Evolutionary conservation across 1,140 invertebrate species (phyloP).

Genomic region (Berghia stephanieae): DNA sequence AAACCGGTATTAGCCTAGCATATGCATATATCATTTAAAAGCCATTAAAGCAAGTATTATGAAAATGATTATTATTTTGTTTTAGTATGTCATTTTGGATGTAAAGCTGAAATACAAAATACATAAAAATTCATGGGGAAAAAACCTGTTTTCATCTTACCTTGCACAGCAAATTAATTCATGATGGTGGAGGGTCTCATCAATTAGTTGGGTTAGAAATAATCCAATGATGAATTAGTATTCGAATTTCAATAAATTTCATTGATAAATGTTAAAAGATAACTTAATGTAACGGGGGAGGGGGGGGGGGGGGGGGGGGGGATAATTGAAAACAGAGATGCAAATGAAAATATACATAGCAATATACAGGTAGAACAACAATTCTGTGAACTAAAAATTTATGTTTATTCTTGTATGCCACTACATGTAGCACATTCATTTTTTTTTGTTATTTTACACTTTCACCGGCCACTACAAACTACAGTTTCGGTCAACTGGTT

Average conservation of each 20-base stretch:
- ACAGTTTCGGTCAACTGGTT: not conserved
- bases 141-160: not conserved
- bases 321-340: too few species aligned
- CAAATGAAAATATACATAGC: too few species aligned
- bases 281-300: not conserved
- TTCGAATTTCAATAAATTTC: not conserved
- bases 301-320: too few species aligned
- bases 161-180: too few species aligned
- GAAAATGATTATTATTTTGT: not conserved
- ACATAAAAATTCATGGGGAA: not conserved
- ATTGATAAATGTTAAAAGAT: not conserved
- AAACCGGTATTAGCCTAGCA: not conserved
- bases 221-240: not conserved
- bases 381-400: too few species aligned
- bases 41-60: not conserved
- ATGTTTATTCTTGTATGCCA: too few species aligned
- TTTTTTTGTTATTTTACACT: too few species aligned
- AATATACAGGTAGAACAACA: too few species aligned
- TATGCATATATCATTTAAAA: not conserved
- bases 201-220: not conserved
- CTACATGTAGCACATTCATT: too few species aligned
- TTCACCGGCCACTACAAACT: too few species aligned
- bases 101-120: not conserved
- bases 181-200: not conserved
- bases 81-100: not conserved